Evolutionary conservation across 2,888 invertebrate species (phyloP), one percentile per base, ranked within the genome.

Genomic region (Anodontia alba): DNA sequence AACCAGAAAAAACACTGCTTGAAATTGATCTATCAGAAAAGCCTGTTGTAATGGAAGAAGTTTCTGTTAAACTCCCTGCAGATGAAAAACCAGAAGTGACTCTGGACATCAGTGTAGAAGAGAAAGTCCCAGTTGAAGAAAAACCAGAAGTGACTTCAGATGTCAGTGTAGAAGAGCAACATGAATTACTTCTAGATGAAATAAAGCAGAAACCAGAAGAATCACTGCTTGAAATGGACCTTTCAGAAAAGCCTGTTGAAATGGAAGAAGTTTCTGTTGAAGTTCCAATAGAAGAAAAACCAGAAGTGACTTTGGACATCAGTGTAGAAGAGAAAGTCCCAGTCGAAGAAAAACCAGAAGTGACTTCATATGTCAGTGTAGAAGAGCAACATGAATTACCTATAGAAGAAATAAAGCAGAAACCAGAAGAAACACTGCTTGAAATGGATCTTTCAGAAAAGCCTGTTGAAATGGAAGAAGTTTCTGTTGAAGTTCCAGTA

Each of bases 401-500:
- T n/a, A n/a, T n/a, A n/a, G n/a, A n/a, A n/a, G n/a, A n/a, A n/a
- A n/a, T n/a, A n/a, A n/a, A n/a, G 26, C 36, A 77, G 46, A 57
- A 75, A 31, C 51, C n/a, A n/a, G n/a, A 78, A 67, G 69, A 29
- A 29, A 51, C 66, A 20, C 33, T 57, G 5, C 23, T 62, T 26
- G 80, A 80, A 26, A 72, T 76, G 20, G 38, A 26, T n/a, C 12
- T 68, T 33, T 42, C 73, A 71, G 73, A 78, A 36, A 67, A 67
- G 36, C 67, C 67, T 7, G 33, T n/a, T 33, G 67, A 36, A 8
- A 5, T 7, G 23, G 26, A 57, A 26, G 57, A 49, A 20, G 43
- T 43, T 23, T 54, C 54, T 31, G 62, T 42, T 12, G 31, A 23
- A 7, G 69, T 49, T 33, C 67, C 73, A 36, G 49, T 66, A n/a